Percentiles rank a stretch among this genome's conserved stretches.
Conservation (phyloP, 2,888 invertebrate genomes). For the Coenonympha arcania region DNA sequence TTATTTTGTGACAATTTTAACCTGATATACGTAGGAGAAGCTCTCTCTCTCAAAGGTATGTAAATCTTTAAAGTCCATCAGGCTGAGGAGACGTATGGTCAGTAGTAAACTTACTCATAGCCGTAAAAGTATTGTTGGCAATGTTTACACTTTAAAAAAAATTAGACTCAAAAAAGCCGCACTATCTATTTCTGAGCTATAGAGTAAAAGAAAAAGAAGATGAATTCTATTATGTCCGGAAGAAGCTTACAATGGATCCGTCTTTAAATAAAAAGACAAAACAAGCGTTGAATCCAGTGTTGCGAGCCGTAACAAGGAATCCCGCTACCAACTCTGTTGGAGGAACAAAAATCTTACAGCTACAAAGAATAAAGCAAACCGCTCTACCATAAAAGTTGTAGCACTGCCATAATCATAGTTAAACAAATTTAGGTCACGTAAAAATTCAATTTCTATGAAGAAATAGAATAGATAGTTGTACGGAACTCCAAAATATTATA, state of each 20-base stretch:
- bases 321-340: constrained; percentile 14
- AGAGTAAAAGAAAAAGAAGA: constrained; percentile 13
- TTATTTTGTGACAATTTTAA: no score
- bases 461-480: no score
- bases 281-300: constrained; percentile 22
- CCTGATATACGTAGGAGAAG: no score
- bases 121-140: no score
- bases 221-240: constrained; percentile 16
- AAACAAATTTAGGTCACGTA: background rate
- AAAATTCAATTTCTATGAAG: no score
- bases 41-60: no score
- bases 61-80: no score
- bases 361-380: constrained; percentile 7
- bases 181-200: background rate
- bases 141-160: no score
- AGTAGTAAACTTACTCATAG: no score
- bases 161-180: background rate
- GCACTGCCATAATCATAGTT: background rate
- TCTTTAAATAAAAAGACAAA: constrained; percentile 21
- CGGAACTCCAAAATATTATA: background rate
- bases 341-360: constrained; percentile 17
- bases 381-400: background rate
- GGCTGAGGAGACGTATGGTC: no score
- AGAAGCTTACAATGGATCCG: constrained; percentile 19
- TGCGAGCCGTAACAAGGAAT: constrained; percentile 21